Conservation (phyloP, 2,797 vertebrate genomes). For the Anabacerthia variegaticeps region DNA sequence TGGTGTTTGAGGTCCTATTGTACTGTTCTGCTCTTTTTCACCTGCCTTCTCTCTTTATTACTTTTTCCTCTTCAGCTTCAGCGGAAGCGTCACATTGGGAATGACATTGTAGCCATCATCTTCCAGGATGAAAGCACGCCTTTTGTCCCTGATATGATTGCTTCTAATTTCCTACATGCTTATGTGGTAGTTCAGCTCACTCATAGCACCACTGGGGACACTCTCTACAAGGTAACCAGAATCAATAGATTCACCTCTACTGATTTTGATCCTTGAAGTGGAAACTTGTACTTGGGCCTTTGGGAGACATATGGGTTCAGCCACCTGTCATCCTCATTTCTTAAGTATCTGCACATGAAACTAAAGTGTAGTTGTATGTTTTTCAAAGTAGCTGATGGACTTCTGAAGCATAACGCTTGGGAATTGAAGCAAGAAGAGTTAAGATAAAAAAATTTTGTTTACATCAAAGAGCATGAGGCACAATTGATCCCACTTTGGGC, state of each 20-base stretch:
- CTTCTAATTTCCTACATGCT: constrained; percentile 91
- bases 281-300: background rate
- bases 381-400: background rate
- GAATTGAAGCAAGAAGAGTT: background rate
- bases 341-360: background rate
- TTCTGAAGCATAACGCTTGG: background rate
- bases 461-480: rapidly evolving
- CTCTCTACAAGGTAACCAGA: constrained; percentile 70
- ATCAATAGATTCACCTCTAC: background rate
- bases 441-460: background rate
- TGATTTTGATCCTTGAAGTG: background rate
- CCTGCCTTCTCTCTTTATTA: background rate
- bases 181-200: constrained; percentile 84
- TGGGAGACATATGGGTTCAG: background rate
- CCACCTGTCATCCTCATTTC: background rate
- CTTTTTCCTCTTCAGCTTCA: constrained; percentile 80
- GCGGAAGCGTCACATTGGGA: constrained; percentile 92
- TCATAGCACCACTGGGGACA: constrained; percentile 44
- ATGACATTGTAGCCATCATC: constrained; percentile 90
- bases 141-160: constrained; percentile 88
- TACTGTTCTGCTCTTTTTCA: background rate
- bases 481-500: background rate
- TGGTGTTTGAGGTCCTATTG: background rate
- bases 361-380: background rate
- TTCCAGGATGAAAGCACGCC: constrained; percentile 90